These are phyloP conservation scores for Trogon surrucura DNA, from an alignment of 2,113 vertebrate genomes.

Conservation along the genomic window DNA sequence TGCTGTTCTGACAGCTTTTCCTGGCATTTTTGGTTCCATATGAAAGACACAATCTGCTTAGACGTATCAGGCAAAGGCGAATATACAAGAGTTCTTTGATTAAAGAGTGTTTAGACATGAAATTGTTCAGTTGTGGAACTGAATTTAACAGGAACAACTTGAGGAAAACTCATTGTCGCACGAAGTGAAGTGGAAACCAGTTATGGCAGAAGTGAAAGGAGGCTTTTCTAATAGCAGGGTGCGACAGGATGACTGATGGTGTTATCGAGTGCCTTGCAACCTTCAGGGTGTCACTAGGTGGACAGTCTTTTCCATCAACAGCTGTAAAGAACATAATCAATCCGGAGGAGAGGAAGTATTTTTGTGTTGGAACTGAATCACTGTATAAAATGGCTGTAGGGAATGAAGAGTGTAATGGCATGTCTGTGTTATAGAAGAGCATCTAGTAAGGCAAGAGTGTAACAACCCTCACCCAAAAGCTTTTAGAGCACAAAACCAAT, in stretches of 20 bases:
- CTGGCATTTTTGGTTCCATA: background rate
- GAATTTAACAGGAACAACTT: background rate
- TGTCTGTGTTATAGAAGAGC: conserved; percentile 4
- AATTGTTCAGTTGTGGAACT: background rate
- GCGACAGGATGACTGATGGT: background rate
- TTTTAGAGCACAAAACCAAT: conserved; percentile 5
- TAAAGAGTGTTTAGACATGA: background rate
- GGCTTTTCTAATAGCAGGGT: background rate
- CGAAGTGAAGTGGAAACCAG: background rate
- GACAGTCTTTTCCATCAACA: background rate
- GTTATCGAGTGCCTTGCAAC: background rate
- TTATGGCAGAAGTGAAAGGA: background rate
- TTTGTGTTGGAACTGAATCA: background rate
- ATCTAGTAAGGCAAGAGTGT: background rate
- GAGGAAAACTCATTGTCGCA: background rate
- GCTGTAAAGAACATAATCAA: background rate
- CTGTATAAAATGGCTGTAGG: background rate
- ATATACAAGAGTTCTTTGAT: background rate
- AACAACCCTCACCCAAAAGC: conserved; percentile 1
- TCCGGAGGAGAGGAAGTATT: background rate
- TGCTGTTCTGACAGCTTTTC: background rate
- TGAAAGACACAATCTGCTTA: background rate
- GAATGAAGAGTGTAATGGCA: background rate
- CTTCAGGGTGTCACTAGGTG: background rate
- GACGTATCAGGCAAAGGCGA: background rate